Conservation (phyloP, 2,113 vertebrate species). For the Notothenia rossii region DNA sequence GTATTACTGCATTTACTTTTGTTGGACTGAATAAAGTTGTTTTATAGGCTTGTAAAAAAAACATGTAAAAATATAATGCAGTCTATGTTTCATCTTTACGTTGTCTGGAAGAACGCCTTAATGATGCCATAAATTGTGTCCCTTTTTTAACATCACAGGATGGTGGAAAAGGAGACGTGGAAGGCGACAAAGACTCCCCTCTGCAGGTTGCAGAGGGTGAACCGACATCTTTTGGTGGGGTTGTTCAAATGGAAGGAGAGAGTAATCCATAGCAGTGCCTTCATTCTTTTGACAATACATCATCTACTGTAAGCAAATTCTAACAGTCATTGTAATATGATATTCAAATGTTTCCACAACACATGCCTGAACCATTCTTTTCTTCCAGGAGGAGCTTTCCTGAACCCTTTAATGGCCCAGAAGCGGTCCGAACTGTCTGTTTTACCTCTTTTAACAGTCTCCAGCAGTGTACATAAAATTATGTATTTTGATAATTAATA, state of each 20-base stretch:
- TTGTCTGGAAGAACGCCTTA: conserved; percentile 11
- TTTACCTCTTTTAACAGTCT: conserved; percentile 45
- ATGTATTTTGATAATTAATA: conserved; percentile 51
- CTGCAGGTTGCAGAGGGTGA: conserved; percentile 22
- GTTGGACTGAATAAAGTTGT: conserved; percentile 1
- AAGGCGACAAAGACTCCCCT: conserved; percentile 39
- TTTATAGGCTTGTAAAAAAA: conserved; percentile 16
- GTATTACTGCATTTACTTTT: neutral
- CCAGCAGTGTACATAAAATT: conserved; percentile 47
- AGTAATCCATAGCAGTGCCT: conserved; percentile 54
- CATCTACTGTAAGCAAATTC: conserved; percentile 68
- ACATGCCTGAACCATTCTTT: conserved; percentile 14
- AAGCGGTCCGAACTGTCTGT: conserved; percentile 37
- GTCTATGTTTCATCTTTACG: neutral
- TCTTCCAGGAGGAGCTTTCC: conserved; percentile 54
- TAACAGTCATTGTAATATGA: conserved; percentile 13
- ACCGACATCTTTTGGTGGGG: conserved; percentile 32
- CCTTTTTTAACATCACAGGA: conserved; percentile 61
- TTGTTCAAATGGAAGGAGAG: conserved; percentile 42
- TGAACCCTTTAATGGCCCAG: conserved; percentile 26
- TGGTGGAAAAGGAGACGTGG: conserved; percentile 43
- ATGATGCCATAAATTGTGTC: conserved; percentile 33
- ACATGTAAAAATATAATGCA: neutral
- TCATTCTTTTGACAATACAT: conserved; percentile 50
- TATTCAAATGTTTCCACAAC: conserved; percentile 15